Percentiles rank a stretch among this genome's conserved stretches.
phyloP scores from a whole-genome alignment of 2,113 vertebrate genomes.

The Albula glossodonta region DNA sequence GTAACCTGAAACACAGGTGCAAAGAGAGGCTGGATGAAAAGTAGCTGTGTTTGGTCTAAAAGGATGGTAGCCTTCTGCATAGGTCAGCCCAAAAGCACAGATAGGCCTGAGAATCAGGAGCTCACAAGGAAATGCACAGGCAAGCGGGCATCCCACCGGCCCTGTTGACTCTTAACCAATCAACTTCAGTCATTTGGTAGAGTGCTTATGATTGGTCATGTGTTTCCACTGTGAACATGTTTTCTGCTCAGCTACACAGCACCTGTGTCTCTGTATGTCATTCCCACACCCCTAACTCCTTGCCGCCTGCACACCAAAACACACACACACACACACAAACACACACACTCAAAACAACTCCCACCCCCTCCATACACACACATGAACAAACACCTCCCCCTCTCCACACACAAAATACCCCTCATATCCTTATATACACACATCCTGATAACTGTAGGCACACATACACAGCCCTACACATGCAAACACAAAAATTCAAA shows the following conservation, averaged over 20 bases:
- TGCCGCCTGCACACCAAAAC: not conserved
- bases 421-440: not conserved
- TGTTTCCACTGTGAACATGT: not conserved
- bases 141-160: not conserved
- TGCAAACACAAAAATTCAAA: not conserved
- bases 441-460: not conserved
- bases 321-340: not conserved
- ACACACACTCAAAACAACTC: not conserved
- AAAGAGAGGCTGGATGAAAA: not conserved
- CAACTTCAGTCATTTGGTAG: not conserved
- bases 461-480: not conserved
- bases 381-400: no score
- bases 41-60: not conserved
- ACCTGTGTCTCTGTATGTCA: not conserved
- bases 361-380: not conserved
- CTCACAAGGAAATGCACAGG: not conserved
- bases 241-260: not conserved
- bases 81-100: not conserved
- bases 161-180: not conserved
- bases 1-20: not conserved
- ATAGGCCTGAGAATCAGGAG: no score
- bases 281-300: not conserved
- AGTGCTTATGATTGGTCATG: not conserved
- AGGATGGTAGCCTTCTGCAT: not conserved
- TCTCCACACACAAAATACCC: conserved; percentile 11